A percentile compares a stretch with the other conserved stretches of the same genome.
Conservation (phyloP, 2,113 vertebrate genomes). For the Merops nubicus region DNA sequence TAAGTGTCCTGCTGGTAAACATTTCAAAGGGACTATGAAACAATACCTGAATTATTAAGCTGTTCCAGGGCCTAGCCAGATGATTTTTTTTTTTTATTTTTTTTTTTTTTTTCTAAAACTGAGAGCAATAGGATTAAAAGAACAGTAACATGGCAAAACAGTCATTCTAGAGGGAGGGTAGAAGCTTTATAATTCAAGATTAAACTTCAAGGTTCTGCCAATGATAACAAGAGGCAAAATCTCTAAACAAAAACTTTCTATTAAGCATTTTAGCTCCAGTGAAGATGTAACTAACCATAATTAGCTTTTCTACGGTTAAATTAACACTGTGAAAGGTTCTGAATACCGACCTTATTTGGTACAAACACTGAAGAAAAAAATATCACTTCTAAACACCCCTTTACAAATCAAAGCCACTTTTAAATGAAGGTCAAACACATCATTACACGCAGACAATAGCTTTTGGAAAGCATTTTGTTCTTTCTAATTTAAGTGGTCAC, state of each 20-base stretch:
- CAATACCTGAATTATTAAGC: constrained; percentile 24
- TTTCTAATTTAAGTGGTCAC: not conserved
- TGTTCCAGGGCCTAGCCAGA: not conserved
- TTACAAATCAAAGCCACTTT: not conserved
- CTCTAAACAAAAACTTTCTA: not conserved
- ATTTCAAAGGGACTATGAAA: constrained; percentile 34
- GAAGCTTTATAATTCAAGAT: not conserved
- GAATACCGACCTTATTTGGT: not conserved
- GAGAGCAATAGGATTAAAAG: not conserved
- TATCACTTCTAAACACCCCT: not conserved
- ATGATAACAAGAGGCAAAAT: not conserved
- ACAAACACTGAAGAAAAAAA: not conserved
- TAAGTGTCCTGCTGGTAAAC: constrained; percentile 22
- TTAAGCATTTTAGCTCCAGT: not conserved
- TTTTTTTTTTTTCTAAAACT: constrained; percentile 10
- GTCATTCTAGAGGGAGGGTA: not conserved
- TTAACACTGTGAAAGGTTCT: not conserved
- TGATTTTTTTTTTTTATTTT: constrained; percentile 43
- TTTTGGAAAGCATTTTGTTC: not conserved
- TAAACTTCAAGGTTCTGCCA: not conserved
- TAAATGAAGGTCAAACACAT: not conserved
- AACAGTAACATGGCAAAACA: not conserved
- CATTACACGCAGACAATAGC: not conserved
- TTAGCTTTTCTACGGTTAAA: constrained; percentile 6
- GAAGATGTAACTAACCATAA: not conserved